Base-by-base conservation (phyloP, 2,888 invertebrate species). In the Axea sp. region DNA sequence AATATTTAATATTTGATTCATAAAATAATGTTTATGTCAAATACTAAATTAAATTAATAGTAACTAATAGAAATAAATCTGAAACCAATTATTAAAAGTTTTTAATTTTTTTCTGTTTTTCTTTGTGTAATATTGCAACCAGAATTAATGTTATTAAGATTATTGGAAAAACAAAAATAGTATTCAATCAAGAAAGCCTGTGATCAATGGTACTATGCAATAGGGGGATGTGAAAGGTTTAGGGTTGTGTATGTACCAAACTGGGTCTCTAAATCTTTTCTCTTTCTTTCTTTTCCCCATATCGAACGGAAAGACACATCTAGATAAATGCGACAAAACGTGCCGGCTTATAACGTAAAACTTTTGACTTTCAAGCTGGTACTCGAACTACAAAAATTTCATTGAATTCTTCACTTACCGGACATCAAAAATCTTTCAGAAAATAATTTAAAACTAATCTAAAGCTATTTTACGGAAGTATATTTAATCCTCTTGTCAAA, bases 271-370 rank as follows among this genome's bases (percentile, higher is more conserved):
- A 62, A 77, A 75, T 77, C 77, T 81, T 82, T 85, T 83, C 83
- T 84, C 84, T 81, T 81, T 75, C 65, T 75, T n/a, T n/a, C n/a
- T n/a, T n/a, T n/a, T n/a, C n/a, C 75, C 75, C 80, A 77, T 75
- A 80, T 55, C 80, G 82, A 81, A 80, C 76, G 77, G 78, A 73
- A 83, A 81, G 85, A 83, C 82, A 85, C 83, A 85, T 84, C 85
- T 82, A 85, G 85, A 86, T 86, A 86, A 86, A 85, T 84, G 84
- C 83, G 83, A 78, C 81, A 82, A 79, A 84, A 86, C 85, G 85
- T 84, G 86, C 82, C 80, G 75, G 47, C 67, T 57, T 62, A 62
- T 60, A 35, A 62, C 47, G 80, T 33, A 60, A 77, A 80, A 80
- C 47, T 81, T 78, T 81, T 72, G 78, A 77, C 69, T 75, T 67